Conservation (phyloP, 2,888 invertebrate species). For the Hyposoter dolosus region DNA sequence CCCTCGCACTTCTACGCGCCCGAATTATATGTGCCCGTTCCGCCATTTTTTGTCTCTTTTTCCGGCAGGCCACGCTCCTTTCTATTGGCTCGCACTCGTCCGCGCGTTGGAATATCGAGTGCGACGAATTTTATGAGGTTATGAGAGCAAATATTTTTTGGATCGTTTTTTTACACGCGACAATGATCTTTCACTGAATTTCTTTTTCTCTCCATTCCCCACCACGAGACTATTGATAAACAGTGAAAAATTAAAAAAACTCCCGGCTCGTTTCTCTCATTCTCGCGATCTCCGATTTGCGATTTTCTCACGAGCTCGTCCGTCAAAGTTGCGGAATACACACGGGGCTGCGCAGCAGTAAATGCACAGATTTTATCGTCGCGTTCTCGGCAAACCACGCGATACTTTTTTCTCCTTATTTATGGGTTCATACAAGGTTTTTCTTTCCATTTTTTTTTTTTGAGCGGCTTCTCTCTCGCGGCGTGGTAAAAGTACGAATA, state of each 20-base stretch:
- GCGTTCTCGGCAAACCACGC: conserved; percentile 36
- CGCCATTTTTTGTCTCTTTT: background rate
- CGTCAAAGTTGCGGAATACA: conserved; percentile 40
- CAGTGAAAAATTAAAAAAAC: background rate
- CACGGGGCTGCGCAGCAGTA: conserved; percentile 7
- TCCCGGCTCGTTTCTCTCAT: background rate
- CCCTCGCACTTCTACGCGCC: background rate
- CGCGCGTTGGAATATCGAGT: background rate
- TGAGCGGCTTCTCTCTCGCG: conserved; percentile 28
- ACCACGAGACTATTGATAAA: background rate
- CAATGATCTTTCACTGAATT: background rate
- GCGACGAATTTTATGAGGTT: background rate
- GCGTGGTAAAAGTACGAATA: conserved; percentile 14
- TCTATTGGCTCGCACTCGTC: background rate
- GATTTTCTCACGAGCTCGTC: conserved; percentile 58
- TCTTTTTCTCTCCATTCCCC: background rate
- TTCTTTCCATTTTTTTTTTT: background rate
- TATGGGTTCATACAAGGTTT: background rate
- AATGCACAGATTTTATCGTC: conserved; percentile 55
- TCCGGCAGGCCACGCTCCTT: background rate
- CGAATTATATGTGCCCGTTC: background rate
- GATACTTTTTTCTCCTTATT: background rate
- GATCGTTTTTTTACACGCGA: background rate
- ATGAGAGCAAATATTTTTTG: background rate
- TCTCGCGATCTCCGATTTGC: conserved; percentile 15